Evolutionary conservation across 1,140 invertebrate genomes (phyloP).

Genomic region (Pomacea maculata): DNA sequence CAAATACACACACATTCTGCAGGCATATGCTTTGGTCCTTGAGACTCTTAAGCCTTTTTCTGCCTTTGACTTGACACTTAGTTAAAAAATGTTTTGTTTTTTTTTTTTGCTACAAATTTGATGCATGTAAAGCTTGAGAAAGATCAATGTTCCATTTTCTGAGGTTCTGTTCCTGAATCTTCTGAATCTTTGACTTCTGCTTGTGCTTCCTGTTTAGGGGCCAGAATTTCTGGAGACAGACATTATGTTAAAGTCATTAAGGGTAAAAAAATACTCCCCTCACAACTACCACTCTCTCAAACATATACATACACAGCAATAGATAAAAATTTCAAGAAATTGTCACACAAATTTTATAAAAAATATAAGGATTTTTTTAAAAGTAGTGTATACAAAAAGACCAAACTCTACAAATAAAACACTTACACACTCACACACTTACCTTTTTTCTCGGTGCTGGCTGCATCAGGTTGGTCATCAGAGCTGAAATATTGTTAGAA

Average conservation of each 20-base stretch:
- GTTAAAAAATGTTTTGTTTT: background rate
- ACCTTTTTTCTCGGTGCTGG: conserved; percentile 26
- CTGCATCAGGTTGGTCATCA: conserved; percentile 16
- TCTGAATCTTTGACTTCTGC: conserved; percentile 22
- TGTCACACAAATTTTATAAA: background rate
- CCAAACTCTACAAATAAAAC: background rate
- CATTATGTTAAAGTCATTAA: background rate
- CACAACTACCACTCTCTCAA: background rate
- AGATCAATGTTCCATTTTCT: conserved; percentile 34
- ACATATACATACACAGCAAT: background rate
- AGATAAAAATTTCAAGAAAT: background rate
- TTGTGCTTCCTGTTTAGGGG: conserved; percentile 2
- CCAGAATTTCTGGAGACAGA: background rate
- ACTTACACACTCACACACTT: background rate
- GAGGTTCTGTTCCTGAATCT: conserved; percentile 4
- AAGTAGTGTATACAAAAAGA: background rate
- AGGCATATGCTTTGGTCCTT: background rate
- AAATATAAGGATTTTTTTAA: background rate
- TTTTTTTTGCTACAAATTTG: background rate
- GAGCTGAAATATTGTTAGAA: background rate
- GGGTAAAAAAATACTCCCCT: background rate
- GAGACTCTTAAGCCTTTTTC: background rate
- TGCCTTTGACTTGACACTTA: background rate
- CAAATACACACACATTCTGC: too few relatives aligned
- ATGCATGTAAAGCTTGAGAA: background rate